Base-by-base conservation (phyloP, 2,113 vertebrate genomes). In the Struthio camelus region DNA sequence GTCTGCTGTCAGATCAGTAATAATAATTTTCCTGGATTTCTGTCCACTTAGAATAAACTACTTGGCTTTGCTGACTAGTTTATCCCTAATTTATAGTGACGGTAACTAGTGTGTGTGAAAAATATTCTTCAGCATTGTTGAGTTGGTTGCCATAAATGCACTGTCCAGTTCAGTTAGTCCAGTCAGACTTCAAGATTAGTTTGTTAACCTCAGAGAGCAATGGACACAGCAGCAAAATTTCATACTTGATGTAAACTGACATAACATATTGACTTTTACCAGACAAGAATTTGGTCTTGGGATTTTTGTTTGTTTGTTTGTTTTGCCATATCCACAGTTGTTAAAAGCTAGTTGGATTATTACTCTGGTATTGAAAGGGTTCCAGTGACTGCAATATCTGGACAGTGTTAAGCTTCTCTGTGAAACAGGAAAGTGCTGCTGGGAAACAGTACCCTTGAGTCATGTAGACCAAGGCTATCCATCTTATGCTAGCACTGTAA, bases 261-360 rank as follows among this genome's bases (percentile, higher is more conserved):
- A 30, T 53, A 53, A 62, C 53, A 20, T 71, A 34, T 32, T 69
- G 16, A 59, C 82, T 40, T 77, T 66, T 71, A 48, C 23, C 71
- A 83, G 79, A 71, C 44, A 83, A 77, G 71, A 83, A 61, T 85
- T 91, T 53, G 51, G 46, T 6, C 90, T 90, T 70, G 46, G 23
- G 20, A 64, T 12, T 1, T 1, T 25, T 92, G 54, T 54, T 53
- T 53, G 15, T 40, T 36, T 72, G 48, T n/a, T 11, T 69, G 5
- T 46, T 32, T 69, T 48, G 69, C 76, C 67, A 1, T 85, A 82
- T 80, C 93, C 58, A 56, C 40, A 90, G 76, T 72, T 90, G 14
- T 73, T 92, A 72, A 89, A 89, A 87, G n/a, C 42, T 83, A 7
- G 56, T 34, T 93, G 66, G 51, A 62, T 82, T 96, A 44, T 85